Evolutionary conservation across 2,113 vertebrate genomes (phyloP), one percentile per base, ranked within the genome.

Genomic region (Ophiodon elongatus): DNA sequence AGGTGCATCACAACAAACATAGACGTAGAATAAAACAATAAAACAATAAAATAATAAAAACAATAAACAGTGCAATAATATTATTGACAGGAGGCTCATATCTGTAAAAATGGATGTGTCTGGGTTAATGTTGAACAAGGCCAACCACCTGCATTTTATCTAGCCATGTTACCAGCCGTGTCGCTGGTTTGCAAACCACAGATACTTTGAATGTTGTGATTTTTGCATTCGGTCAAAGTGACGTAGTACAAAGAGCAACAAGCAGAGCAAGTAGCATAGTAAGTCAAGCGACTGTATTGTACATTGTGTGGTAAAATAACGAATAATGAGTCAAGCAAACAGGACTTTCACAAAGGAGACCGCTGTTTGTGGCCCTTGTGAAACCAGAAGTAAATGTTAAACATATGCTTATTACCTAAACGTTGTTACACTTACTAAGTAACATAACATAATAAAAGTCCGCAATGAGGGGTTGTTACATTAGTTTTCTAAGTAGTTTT

Each of bases 121-220:
- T 80, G 45, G 37, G 57, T 80, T 59, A 27, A 50, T 52, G 21
- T 33, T 65, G 72, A 70, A 47, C 73, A 67, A 67, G 67, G 68
- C 56, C 54, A 8, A 9, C 54, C 33, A 43, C 45, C 59, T 71
- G 59, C 14, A 73, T 4, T 6, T 23, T 25, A 14, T 56, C 54
- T 47, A 0, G 43, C 8, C 43, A 47, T 47, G 43, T 1, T 47
- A 47, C 6, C 54, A 27, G 54, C 50, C 3, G 50, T 10, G 50
- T n/a, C 8, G 50, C 6, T 9, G 6, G 21, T 52, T 23, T 8
- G 21, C 50, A 52, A 52, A 52, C 21, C 50, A 52, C 21, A 7
- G 8, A 52, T n/a, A 52, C 21, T 4, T 52, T 52, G 50, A 52
- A 52, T 8, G 47, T 45, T 1, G 23, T n/a, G 7, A 52, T 9